Evolutionary conservation across 2,113 vertebrate genomes (phyloP), one percentile per base, ranked within the genome.

Genomic region (Notothenia rossii): DNA sequence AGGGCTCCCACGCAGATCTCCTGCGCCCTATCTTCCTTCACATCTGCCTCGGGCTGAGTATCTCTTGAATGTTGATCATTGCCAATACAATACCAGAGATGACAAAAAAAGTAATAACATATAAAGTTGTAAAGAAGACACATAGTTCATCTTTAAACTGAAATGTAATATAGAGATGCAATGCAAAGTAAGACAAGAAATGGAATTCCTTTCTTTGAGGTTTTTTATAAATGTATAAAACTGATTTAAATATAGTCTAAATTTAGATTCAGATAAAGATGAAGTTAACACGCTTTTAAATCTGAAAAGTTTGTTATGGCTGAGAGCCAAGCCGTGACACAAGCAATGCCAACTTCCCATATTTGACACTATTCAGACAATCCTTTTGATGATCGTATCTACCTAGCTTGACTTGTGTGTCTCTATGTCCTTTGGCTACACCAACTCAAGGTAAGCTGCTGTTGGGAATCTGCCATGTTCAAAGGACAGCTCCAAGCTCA

Each of bases 401-500:
- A 7, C 36, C 11, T 13, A 18, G 50, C 50, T 40, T 40, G 12
- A 48, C 49, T 29, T 50, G 13, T 22, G 10, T 3, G 6, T 59
- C 64, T 50, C 2, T 29, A 14, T 59, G 53, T 77, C 63, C 60
- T 68, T 68, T 82, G 68, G 73, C 50, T 13, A 25, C 66, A 59
- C 48, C 25, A 10, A 12, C 60, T 11, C 69, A 58, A 84, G 58
- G 51, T 71, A 36, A 70, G n/a, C 54, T 58, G 1, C 61, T 56
- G 33, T 64, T 77, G 80, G 50, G 46, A 72, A 22, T 40, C 1
- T 4, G 76, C 81, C 66, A 76, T 58, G 54, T 68, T 75, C 56
- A 77, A 75, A 75, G 70, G 61, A 84, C 72, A 69, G 51, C 53
- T 82, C 77, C 71, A 77, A 50, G 51, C 78, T 82, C 63, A 22